A percentile compares a stretch with the other conserved stretches of the same genome.
phyloP scores from a whole-genome alignment of 2,888 invertebrate species.

The Tromatobia lineatoria region DNA sequence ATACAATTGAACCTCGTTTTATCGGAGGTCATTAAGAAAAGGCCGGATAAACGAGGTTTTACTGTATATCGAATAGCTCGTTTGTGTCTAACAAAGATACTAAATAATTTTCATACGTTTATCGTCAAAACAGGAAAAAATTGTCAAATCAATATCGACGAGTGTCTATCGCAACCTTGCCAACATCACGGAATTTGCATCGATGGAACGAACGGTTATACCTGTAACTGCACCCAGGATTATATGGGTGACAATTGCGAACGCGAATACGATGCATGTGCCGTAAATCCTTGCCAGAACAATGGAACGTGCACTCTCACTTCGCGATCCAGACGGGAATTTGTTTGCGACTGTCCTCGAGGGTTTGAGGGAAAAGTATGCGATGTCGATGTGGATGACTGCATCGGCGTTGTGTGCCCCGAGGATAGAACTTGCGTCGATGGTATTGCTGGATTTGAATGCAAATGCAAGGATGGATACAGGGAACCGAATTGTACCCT shows the following conservation, averaged over 20 bases:
- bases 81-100: not conserved
- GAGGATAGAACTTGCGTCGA: constrained; percentile 87
- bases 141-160: constrained; percentile 87
- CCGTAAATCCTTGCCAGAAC: constrained; percentile 88
- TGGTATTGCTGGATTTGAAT: constrained; percentile 87
- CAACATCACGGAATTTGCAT: constrained; percentile 87
- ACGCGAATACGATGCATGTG: constrained; percentile 87
- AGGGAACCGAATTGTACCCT: constrained; percentile 88
- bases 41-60: no score
- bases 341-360: constrained; percentile 88
- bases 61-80: not conserved
- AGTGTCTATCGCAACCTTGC: constrained; percentile 86
- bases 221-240: constrained; percentile 87
- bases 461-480: constrained; percentile 88
- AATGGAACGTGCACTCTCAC: constrained; percentile 88
- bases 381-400: constrained; percentile 90
- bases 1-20: not conserved
- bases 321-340: constrained; percentile 85
- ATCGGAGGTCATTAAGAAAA: no score
- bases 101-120: constrained; percentile 7
- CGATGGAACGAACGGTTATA: constrained; percentile 86
- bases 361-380: constrained; percentile 90
- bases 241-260: constrained; percentile 88
- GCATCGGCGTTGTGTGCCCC: constrained; percentile 86
- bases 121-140: constrained; percentile 84